Conservation (phyloP, 2,113 vertebrate genomes). For the Cavia aperea region DNA sequence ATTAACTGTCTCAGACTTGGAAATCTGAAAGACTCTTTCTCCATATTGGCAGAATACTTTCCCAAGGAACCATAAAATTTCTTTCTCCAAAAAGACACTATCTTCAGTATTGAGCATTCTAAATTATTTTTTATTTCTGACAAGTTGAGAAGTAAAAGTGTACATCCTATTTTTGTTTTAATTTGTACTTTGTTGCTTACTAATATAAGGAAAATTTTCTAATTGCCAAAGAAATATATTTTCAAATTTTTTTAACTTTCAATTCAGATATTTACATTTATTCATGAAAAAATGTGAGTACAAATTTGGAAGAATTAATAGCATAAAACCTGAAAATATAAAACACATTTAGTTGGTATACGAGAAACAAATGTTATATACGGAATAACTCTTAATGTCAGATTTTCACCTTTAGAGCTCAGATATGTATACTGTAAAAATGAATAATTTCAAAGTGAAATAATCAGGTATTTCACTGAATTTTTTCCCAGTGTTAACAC, state of each 20-base stretch:
- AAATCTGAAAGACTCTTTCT: slow-evolving; percentile 7
- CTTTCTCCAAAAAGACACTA: neutral
- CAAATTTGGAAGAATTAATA: slow-evolving; percentile 22
- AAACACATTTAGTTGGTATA: neutral
- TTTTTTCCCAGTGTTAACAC: neutral
- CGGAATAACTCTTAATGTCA: neutral
- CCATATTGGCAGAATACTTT: slow-evolving; percentile 32
- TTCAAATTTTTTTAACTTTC: slow-evolving; percentile 28
- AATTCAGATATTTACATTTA: slow-evolving; percentile 18
- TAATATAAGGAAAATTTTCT: neutral
- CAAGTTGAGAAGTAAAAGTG: slow-evolving; percentile 5
- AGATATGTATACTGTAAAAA: neutral
- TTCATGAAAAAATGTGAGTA: slow-evolving; percentile 13
- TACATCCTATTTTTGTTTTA: neutral
- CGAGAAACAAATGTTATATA: neutral
- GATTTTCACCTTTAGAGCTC: slow-evolving; percentile 13
- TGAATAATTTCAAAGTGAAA: slow-evolving; percentile 19
- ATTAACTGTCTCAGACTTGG: slow-evolving; percentile 1
- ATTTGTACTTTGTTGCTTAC: slow-evolving; percentile 11
- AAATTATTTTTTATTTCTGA: slow-evolving; percentile 12
- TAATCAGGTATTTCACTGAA: slow-evolving; percentile 21
- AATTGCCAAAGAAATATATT: neutral
- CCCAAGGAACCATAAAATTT: neutral
- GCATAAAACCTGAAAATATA: slow-evolving; percentile 23
- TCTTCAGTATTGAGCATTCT: neutral